A percentile compares a stretch with the other conserved stretches of the same genome.
Conservation (phyloP, 2,797 vertebrate species). For the Falco rusticolus region DNA sequence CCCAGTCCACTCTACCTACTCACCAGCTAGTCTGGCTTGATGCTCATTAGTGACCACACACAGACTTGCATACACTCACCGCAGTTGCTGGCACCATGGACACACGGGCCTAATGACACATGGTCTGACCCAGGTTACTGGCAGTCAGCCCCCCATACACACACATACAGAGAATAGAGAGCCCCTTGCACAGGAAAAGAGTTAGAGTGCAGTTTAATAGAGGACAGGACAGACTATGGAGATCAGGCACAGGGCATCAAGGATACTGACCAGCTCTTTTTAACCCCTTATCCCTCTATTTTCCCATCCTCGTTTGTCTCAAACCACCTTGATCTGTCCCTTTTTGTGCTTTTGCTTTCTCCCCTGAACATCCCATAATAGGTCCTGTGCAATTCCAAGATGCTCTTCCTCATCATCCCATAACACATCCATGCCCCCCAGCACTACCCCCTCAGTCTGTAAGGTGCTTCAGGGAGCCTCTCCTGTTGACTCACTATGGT, state of each 20-base stretch:
- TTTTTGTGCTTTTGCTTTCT: neutral
- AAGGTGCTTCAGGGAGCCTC: neutral
- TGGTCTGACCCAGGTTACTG: rapidly evolving
- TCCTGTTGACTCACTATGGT: neutral
- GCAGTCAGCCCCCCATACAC: too few species aligned
- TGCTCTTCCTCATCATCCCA: rapidly evolving
- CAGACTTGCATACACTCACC: neutral
- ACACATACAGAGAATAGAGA: rapidly evolving
- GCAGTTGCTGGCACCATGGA: neutral
- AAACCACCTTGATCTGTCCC: neutral
- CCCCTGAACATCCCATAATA: rapidly evolving
- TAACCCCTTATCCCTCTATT: neutral
- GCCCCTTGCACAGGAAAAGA: neutral
- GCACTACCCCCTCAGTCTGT: neutral
- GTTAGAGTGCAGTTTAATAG: neutral
- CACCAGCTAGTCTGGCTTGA: neutral
- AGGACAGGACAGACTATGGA: neutral
- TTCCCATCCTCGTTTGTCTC: neutral
- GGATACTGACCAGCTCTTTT: neutral
- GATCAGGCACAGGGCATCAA: neutral
- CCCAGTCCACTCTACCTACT: neutral
- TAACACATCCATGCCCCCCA: neutral
- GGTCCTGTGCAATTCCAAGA: neutral
- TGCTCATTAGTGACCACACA: rapidly evolving
- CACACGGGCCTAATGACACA: too few species aligned